Conservation (phyloP, 2,797 vertebrate species). For the Sebastes umbrosus region DNA sequence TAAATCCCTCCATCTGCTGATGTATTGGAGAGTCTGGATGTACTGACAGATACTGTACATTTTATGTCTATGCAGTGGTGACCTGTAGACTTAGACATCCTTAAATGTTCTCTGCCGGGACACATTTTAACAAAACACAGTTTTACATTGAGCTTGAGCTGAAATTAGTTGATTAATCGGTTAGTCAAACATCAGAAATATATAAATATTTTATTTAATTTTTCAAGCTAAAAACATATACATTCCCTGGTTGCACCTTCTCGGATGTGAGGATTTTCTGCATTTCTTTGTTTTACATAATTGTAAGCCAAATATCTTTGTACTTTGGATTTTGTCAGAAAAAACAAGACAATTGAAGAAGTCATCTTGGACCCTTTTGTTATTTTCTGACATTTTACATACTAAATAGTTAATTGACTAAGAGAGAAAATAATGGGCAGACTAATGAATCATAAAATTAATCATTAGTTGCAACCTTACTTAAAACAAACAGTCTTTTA, state of each 20-base stretch:
- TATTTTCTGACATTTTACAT: not conserved
- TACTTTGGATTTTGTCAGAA: not conserved
- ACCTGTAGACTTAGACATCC: conserved; percentile 7
- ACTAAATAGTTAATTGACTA: not conserved
- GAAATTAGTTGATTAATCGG: not conserved
- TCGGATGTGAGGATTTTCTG: no score
- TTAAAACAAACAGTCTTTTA: not conserved
- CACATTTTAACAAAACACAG: not conserved
- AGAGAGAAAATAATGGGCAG: not conserved
- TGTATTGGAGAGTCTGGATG: conserved; percentile 21
- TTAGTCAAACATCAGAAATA: not conserved
- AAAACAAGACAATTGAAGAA: not conserved
- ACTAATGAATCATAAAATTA: not conserved
- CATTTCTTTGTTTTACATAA: not conserved
- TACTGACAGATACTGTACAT: conserved; percentile 6
- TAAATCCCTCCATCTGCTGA: conserved; percentile 75
- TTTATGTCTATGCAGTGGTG: conserved; percentile 1
- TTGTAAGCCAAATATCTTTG: not conserved
- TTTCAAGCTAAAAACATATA: not conserved
- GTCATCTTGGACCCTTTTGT: not conserved
- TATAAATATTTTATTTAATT: not conserved
- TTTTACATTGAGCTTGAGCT: not conserved
- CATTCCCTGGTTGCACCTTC: not conserved
- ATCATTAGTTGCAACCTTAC: not conserved
- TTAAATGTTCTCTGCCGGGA: not conserved